phyloP scores from a whole-genome alignment of 2,888 invertebrate genomes.

The Ormyrus pomaceus region DNA sequence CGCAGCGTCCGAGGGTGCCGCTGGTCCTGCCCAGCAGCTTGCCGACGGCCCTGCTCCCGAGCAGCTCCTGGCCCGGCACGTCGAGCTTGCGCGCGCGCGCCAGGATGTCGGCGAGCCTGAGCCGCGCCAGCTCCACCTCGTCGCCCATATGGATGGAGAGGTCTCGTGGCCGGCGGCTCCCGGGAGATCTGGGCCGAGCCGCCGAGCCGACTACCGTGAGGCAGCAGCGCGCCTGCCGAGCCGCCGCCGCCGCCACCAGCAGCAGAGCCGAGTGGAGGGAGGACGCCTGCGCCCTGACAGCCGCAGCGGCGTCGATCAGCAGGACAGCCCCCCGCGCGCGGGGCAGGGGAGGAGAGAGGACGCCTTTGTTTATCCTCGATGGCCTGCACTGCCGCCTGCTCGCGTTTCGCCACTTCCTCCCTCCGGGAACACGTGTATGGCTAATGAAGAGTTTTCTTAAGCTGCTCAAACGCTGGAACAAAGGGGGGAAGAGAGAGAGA shows the following conservation, averaged over 20 bases:
- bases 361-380: conserved; percentile 46
- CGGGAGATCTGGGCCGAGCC: conserved; percentile 39
- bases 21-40: conserved; percentile 68
- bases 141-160: not conserved
- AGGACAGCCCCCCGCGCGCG: conserved; percentile 29
- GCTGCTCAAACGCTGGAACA: no score
- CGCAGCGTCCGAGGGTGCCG: conserved; percentile 62
- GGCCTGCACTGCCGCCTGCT: not conserved
- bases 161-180: conserved; percentile 5
- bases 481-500: not conserved
- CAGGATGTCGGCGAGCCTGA: conserved; percentile 68
- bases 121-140: conserved; percentile 69
- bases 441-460: no score
- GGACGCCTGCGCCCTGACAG: not conserved
- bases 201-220: conserved; percentile 32
- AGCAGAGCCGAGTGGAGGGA: conserved; percentile 6
- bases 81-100: conserved; percentile 68
- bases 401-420: not conserved
- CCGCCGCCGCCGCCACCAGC: not conserved
- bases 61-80: conserved; percentile 66
- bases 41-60: conserved; percentile 67
- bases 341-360: not conserved
- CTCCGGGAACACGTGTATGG: not conserved
- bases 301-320: not conserved
- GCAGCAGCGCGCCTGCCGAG: conserved; percentile 4